Evolutionary conservation across 2,113 vertebrate species (phyloP).

Genomic region (Solea senegalensis): DNA sequence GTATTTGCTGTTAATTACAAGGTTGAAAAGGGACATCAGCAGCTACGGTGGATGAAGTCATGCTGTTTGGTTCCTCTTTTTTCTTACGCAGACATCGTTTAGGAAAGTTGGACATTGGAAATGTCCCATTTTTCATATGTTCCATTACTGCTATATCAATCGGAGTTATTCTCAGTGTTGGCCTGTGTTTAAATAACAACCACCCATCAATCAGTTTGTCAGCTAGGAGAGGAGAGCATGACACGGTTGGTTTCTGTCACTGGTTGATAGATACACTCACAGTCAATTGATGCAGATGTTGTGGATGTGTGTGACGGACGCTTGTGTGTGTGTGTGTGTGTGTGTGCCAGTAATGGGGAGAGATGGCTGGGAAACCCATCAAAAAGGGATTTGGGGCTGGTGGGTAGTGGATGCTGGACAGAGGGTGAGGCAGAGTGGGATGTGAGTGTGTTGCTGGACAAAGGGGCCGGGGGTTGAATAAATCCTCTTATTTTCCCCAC

Average conservation of each 20-base stretch:
- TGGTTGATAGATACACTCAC: conserved; percentile 17
- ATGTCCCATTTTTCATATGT: conserved; percentile 73
- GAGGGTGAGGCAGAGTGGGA: conserved; percentile 38
- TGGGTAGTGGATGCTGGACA: conserved; percentile 58
- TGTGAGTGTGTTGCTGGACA: conserved; percentile 65
- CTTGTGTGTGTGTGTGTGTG: neutral
- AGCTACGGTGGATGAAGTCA: conserved; percentile 66
- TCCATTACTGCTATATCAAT: conserved; percentile 74
- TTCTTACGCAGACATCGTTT: conserved; percentile 51
- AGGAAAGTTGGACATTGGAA: conserved; percentile 77
- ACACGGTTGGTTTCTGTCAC: neutral
- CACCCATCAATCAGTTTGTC: conserved; percentile 63
- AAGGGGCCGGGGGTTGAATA: conserved; percentile 51
- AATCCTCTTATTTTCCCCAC: conserved; percentile 69
- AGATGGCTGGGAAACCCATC: conserved; percentile 75
- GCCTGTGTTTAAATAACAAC: conserved; percentile 47
- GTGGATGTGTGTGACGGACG: conserved; percentile 1
- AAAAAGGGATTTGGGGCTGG: conserved; percentile 79
- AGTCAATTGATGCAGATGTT: conserved; percentile 20
- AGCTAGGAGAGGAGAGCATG: conserved; percentile 12
- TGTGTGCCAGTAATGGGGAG: conserved; percentile 32
- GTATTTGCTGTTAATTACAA: conserved; percentile 72
- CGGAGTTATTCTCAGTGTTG: conserved; percentile 53
- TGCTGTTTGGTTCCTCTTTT: conserved; percentile 57
- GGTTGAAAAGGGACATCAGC: conserved; percentile 66